Evolutionary conservation across 2,888 invertebrate genomes (phyloP).

Genomic region (Toxonevra muliebris): DNA sequence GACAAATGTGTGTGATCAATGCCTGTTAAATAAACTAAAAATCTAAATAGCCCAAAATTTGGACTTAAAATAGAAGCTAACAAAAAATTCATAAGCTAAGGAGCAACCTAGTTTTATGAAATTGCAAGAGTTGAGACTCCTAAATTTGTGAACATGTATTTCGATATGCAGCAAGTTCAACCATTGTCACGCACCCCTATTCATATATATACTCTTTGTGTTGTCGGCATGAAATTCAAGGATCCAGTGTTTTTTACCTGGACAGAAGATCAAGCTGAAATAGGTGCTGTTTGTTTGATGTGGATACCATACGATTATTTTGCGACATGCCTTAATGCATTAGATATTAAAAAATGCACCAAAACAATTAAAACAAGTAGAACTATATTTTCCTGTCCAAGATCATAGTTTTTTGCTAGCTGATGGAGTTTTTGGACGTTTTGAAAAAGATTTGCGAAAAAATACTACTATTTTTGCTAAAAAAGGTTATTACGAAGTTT

Average conservation of each 20-base stretch:
- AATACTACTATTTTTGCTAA: constrained; percentile 23
- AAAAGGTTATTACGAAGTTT: constrained; percentile 26
- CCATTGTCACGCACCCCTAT: constrained; percentile 15
- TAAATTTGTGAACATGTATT: constrained; percentile 27
- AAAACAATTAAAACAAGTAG: constrained; percentile 24
- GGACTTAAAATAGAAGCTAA: constrained; percentile 20
- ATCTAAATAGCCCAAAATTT: constrained; percentile 21
- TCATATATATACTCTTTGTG: constrained; percentile 16
- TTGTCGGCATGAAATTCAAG: constrained; percentile 27
- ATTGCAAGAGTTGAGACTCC: constrained; percentile 22
- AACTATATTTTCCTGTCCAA: constrained; percentile 29
- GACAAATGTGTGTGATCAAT: constrained; percentile 28
- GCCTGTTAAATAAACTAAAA: constrained; percentile 26
- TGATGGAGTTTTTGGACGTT: constrained; percentile 32
- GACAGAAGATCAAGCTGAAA: constrained; percentile 24
- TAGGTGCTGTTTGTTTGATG: constrained; percentile 10
- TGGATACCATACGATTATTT: constrained; percentile 25
- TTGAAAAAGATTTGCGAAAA: constrained; percentile 30
- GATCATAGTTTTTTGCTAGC: constrained; percentile 27
- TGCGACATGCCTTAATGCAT: constrained; percentile 27
- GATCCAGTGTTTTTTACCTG: constrained; percentile 32
- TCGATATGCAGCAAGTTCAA: constrained; percentile 28
- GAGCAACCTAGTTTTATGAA: constrained; percentile 24
- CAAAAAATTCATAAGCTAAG: constrained; percentile 25
- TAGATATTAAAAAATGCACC: constrained; percentile 23